Conservation (phyloP, 1,140 invertebrate species). For the Macrobrachium nipponense region DNA sequence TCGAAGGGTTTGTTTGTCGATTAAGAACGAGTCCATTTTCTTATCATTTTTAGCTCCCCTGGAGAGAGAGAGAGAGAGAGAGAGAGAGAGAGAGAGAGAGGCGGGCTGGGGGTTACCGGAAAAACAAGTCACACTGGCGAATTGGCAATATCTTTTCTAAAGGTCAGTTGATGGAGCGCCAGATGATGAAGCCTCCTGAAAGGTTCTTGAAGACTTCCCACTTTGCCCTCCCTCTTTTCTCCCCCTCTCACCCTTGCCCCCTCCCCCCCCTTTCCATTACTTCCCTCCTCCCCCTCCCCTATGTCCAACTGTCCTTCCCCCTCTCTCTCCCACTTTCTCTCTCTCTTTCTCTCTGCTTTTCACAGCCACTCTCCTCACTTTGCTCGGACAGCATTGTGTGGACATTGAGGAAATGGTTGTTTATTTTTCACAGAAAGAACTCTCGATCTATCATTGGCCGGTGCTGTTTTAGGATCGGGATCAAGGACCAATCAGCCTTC, state of each 20-base stretch:
- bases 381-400: neutral
- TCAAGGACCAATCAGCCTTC: too few relatives aligned
- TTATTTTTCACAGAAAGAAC: neutral
- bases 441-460: constrained; percentile 2
- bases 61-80: too few relatives aligned
- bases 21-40: constrained; percentile 6
- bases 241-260: neutral
- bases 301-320: too few relatives aligned
- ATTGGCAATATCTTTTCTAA: too few relatives aligned
- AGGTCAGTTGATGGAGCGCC: neutral
- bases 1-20: constrained; percentile 13
- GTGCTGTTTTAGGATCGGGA: too few relatives aligned
- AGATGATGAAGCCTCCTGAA: neutral
- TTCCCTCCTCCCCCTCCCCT: too few relatives aligned
- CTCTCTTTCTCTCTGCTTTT: neutral
- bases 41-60: too few relatives aligned
- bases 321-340: neutral
- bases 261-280: neutral
- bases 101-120: too few relatives aligned
- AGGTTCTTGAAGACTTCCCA: neutral
- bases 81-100: too few relatives aligned
- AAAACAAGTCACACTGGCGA: neutral
- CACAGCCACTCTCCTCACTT: neutral
- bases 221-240: neutral
- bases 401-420: constrained; percentile 8